Evolutionary conservation across 2,888 invertebrate genomes (phyloP).

Genomic region (Hirtodrosophila cameraria): DNA sequence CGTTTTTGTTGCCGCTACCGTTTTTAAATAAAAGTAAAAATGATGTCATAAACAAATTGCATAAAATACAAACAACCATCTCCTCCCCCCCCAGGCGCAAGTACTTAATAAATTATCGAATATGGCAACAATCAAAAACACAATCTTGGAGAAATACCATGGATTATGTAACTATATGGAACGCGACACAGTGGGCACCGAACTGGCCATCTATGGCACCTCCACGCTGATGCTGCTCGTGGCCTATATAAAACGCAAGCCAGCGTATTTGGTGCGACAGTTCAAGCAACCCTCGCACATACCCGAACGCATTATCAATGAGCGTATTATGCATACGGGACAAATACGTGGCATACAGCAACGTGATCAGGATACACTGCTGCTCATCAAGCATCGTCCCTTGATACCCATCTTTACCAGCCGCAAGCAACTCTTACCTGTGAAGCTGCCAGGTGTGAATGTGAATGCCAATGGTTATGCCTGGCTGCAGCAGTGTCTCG

Average conservation of each 20-base stretch:
- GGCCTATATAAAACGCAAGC: conserved; percentile 77
- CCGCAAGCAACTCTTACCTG: conserved; percentile 67
- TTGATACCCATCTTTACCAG: conserved; percentile 77
- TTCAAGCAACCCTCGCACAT: conserved; percentile 81
- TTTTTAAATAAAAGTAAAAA: conserved; percentile 66
- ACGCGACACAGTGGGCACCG: conserved; percentile 74
- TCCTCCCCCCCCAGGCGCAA: conserved; percentile 44
- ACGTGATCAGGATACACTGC: conserved; percentile 74
- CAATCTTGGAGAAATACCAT: conserved; percentile 67
- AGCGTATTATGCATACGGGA: conserved; percentile 80
- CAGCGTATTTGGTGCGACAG: conserved; percentile 79
- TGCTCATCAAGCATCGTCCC: conserved; percentile 78
- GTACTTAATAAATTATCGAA: conserved; percentile 47
- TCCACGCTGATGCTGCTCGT: conserved; percentile 75
- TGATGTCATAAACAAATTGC: conserved; percentile 70
- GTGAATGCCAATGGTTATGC: conserved; percentile 83
- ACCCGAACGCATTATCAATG: conserved; percentile 78
- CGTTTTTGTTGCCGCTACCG: conserved; percentile 19
- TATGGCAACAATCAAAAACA: conserved; percentile 60
- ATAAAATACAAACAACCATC: conserved; percentile 43
- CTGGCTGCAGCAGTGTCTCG: conserved; percentile 85
- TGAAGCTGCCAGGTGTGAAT: conserved; percentile 80
- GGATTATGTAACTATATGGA: conserved; percentile 81
- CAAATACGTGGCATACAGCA: conserved; percentile 73
- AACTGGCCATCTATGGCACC: conserved; percentile 76